These are phyloP conservation scores for Hoplostethus atlanticus DNA, from an alignment of 2,797 vertebrate genomes.

Conservation along the genomic window DNA sequence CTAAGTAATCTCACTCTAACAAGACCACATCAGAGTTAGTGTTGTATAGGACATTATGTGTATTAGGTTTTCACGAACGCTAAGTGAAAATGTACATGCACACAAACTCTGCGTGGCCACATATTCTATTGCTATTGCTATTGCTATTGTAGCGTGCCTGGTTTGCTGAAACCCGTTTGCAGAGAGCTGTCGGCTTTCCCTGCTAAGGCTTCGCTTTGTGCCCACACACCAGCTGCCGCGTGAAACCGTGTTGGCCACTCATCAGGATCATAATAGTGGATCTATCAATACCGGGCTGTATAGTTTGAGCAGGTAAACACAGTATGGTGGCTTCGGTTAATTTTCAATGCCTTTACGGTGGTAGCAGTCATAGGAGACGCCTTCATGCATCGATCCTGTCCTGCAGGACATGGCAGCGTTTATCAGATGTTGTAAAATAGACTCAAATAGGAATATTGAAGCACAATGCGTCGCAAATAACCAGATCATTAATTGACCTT, in stretches of 20 bases:
- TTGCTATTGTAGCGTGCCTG: not conserved
- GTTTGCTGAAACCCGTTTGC: constrained; percentile 50
- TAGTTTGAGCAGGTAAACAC: constrained; percentile 57
- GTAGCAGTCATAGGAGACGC: not conserved
- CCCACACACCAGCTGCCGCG: constrained; percentile 84
- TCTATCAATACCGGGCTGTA: constrained; percentile 34
- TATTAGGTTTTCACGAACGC: constrained; percentile 20
- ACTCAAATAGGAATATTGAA: no score
- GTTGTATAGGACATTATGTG: constrained; percentile 2
- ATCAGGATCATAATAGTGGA: constrained; percentile 39
- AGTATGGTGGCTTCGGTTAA: not conserved
- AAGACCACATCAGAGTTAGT: not conserved
- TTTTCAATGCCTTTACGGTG: constrained; percentile 1
- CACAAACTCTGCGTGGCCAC: constrained; percentile 29
- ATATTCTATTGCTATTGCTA: no score
- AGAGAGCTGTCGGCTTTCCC: constrained; percentile 23
- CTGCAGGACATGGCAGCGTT: no score
- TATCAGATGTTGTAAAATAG: no score
- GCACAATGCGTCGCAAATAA: no score
- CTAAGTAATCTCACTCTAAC: no score
- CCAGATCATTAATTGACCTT: no score
- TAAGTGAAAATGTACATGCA: constrained; percentile 46
- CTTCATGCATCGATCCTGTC: not conserved
- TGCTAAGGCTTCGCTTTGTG: constrained; percentile 39
- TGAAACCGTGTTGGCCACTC: constrained; percentile 68